phyloP scores from a whole-genome alignment of 1,140 invertebrate genomes.

The Ostrea denselamellosa region DNA sequence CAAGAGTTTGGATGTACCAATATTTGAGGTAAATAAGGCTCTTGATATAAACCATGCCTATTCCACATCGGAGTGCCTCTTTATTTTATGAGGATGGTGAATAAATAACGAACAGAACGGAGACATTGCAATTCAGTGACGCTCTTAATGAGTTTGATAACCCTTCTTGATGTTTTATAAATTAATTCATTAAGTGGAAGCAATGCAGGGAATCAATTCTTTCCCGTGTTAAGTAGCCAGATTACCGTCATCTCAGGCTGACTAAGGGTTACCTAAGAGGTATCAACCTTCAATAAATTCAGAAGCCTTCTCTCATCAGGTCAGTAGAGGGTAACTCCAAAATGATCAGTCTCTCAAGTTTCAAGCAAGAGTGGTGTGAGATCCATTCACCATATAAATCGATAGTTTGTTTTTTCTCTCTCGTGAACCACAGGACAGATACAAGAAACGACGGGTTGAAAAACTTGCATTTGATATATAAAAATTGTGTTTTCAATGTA shows the following conservation, averaged over 20 bases:
- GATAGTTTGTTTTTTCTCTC: neutral
- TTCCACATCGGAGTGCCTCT: too few relatives aligned
- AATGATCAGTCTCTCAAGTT: neutral
- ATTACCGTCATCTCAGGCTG: neutral
- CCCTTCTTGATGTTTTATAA: neutral
- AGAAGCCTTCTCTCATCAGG: neutral
- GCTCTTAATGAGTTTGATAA: neutral
- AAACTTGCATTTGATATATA: neutral
- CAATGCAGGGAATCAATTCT: neutral
- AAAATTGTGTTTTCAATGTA: too few relatives aligned
- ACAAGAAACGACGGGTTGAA: neutral
- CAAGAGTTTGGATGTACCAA: too few relatives aligned
- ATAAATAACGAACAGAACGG: conserved; percentile 1
- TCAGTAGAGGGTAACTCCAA: neutral
- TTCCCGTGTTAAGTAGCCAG: neutral
- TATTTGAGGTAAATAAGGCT: too few relatives aligned
- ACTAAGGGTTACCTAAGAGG: neutral
- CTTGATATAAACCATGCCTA: too few relatives aligned
- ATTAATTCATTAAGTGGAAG: neutral
- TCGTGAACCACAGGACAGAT: neutral
- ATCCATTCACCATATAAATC: neutral
- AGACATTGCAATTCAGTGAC: neutral
- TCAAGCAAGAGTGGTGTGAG: too few relatives aligned
- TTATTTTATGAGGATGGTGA: neutral
- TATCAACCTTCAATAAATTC: neutral